Percentiles rank a stretch among this genome's conserved stretches.
phyloP scores from a whole-genome alignment of 64 coral and sea anemone species.

The Trachythela sp. region DNA sequence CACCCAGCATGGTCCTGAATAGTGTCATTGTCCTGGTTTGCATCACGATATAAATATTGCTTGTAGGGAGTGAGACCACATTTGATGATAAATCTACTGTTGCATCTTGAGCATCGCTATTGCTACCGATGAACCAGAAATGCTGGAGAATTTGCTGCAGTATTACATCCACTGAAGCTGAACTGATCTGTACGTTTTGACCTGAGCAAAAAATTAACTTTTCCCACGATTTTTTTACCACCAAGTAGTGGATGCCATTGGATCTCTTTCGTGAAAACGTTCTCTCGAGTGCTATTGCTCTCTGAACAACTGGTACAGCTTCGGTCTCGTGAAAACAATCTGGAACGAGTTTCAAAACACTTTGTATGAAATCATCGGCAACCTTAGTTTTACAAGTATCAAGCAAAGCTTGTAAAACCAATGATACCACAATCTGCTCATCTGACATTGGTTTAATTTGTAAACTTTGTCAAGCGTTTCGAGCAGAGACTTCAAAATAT shows the following conservation, averaged over 20 bases:
- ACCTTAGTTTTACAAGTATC: no score
- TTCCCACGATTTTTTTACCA: neutral
- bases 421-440: neutral
- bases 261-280: neutral
- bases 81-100: neutral
- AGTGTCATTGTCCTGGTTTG: neutral
- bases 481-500: neutral
- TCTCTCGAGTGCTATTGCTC: neutral
- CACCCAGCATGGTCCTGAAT: constrained; percentile 1
- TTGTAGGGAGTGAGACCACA: neutral
- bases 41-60: neutral
- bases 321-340: neutral
- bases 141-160: neutral
- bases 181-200: neutral
- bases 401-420: neutral
- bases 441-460: neutral
- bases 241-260: neutral
- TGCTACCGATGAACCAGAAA: neutral
- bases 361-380: neutral
- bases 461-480: no score
- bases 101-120: neutral
- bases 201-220: neutral
- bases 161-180: neutral
- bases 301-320: neutral
- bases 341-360: neutral